phyloP scores from a whole-genome alignment of 2,888 invertebrate genomes.

The Smittia aterrima region DNA sequence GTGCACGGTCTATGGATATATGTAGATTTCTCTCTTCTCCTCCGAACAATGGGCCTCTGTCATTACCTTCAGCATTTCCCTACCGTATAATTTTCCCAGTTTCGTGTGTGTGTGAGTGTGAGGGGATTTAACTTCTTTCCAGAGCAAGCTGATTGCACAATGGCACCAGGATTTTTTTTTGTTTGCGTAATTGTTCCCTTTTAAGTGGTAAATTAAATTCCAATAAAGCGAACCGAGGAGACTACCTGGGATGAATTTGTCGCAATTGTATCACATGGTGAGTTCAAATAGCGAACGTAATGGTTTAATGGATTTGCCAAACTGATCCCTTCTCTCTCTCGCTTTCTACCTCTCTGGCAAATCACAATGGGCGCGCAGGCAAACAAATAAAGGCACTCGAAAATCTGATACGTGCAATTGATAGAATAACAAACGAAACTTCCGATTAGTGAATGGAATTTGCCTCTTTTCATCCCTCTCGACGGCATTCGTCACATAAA shows the following conservation, averaged over 20 bases:
- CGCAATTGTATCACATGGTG: constrained; percentile 22
- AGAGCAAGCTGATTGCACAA: constrained; percentile 15
- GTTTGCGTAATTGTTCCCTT: constrained; percentile 30
- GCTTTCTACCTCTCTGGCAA: not conserved
- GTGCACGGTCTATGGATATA: constrained; percentile 33
- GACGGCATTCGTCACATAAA: constrained; percentile 8
- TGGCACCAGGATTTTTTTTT: constrained; percentile 15
- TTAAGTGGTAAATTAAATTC: constrained; percentile 42
- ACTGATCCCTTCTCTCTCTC: constrained; percentile 1
- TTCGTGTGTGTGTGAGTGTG: constrained; percentile 17
- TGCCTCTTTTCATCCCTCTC: not conserved
- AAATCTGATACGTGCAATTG: constrained; percentile 40
- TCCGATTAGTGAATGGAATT: constrained; percentile 27
- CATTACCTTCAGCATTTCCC: constrained; percentile 30
- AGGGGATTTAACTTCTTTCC: constrained; percentile 15
- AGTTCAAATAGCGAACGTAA: constrained; percentile 36
- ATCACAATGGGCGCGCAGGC: constrained; percentile 11
- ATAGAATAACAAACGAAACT: constrained; percentile 37
- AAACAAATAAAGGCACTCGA: constrained; percentile 39
- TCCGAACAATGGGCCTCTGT: constrained; percentile 38
- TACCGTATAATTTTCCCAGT: constrained; percentile 41
- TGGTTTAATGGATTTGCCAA: constrained; percentile 40
- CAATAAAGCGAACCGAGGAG: constrained; percentile 34
- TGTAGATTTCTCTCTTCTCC: constrained; percentile 34
- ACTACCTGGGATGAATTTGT: constrained; percentile 30